Conservation (phyloP, 2,888 invertebrate genomes). For the Rhagonycha lutea region DNA sequence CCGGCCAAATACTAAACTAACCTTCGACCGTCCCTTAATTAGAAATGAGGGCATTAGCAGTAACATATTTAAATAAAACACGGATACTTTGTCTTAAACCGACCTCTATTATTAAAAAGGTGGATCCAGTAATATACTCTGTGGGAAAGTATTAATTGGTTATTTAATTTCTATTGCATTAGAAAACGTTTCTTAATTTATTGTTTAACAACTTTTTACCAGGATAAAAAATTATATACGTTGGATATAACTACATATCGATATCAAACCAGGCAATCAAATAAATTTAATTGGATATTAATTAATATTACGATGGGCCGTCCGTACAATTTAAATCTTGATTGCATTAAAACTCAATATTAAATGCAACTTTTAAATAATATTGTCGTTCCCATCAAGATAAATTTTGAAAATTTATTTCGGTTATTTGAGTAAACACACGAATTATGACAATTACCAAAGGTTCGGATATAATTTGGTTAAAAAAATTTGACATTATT, state of each 20-base stretch:
- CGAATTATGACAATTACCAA: neutral
- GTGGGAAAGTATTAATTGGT: conserved; percentile 35
- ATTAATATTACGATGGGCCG: neutral
- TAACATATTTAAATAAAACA: conserved; percentile 42
- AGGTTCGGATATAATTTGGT: neutral
- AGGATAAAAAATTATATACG: neutral
- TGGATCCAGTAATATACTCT: conserved; percentile 27
- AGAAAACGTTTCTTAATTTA: conserved; percentile 19
- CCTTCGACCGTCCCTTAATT: conserved; percentile 41
- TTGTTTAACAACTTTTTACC: conserved; percentile 17
- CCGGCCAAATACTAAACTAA: conserved; percentile 33
- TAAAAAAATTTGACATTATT: neutral
- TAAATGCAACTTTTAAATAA: neutral
- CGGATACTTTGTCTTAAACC: conserved; percentile 34
- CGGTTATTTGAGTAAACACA: neutral
- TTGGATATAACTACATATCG: neutral
- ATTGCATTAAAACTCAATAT: neutral
- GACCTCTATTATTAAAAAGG: conserved; percentile 32
- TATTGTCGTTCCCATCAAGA: neutral
- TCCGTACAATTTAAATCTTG: neutral
- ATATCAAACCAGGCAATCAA: neutral
- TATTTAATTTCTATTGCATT: conserved; percentile 28
- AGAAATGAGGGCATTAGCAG: conserved; percentile 42
- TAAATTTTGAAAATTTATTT: neutral
- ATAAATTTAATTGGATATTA: neutral